A percentile compares a stretch with the other conserved stretches of the same genome.
These are phyloP conservation scores for Procambarus clarkii DNA, from an alignment of 1,140 invertebrate genomes.

Conservation along the genomic window DNA sequence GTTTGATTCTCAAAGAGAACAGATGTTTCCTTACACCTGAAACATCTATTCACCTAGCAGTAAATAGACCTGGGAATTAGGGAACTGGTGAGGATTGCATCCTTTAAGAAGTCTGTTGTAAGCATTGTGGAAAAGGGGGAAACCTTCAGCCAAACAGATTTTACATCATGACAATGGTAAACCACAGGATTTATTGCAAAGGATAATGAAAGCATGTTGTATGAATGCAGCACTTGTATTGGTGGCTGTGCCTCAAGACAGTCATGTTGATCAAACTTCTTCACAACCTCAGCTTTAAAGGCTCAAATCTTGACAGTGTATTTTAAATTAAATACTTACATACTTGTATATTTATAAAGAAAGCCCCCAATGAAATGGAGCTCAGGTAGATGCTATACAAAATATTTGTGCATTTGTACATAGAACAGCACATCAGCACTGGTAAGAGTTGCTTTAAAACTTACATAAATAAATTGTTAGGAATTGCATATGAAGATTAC, in stretches of 20 bases:
- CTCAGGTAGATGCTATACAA: conserved; percentile 57
- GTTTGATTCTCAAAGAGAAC: too few species aligned
- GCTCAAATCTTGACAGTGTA: conserved; percentile 34
- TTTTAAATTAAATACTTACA: conserved; percentile 21
- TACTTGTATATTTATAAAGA: conserved; percentile 39
- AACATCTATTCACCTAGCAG: too few species aligned
- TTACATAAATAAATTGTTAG: conserved; percentile 21
- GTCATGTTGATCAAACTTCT: conserved; percentile 54
- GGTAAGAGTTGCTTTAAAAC: conserved; percentile 23
- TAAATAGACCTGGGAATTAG: too few species aligned
- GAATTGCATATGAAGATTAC: conserved; percentile 27
- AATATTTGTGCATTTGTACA: conserved; percentile 56
- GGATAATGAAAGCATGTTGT: conserved; percentile 18
- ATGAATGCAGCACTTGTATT: conserved; percentile 59
- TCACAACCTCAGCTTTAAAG: conserved; percentile 52
- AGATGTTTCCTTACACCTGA: too few species aligned
- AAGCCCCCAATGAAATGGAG: conserved; percentile 24
- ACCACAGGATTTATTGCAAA: background rate
- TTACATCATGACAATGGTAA: too few species aligned
- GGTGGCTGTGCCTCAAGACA: conserved; percentile 55
- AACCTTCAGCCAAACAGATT: too few species aligned
- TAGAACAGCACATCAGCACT: conserved; percentile 34
- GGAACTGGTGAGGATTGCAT: too few species aligned
- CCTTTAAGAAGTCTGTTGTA: too few species aligned
- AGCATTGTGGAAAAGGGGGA: too few species aligned